Evolutionary conservation across 2,797 vertebrate species (phyloP).

Genomic region (Sphaeramia orbicularis): DNA sequence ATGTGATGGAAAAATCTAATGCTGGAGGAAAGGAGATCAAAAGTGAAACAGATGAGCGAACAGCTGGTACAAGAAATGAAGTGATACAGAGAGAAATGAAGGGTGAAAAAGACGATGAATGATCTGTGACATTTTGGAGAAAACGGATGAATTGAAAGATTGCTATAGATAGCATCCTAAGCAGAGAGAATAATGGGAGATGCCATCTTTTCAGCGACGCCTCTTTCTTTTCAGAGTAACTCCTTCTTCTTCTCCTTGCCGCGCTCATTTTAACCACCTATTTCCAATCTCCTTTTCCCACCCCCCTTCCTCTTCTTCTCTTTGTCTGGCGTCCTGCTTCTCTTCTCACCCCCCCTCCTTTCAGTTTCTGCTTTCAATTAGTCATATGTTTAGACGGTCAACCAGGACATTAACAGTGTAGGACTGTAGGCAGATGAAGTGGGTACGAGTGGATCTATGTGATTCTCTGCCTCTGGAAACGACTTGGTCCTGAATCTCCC

Average conservation of each 20-base stretch:
- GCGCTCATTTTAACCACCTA: conserved; percentile 8
- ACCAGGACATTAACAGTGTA: conserved; percentile 46
- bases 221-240: conserved; percentile 42
- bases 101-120: conserved; percentile 62
- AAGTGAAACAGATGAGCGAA: conserved; percentile 75
- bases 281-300: conserved; percentile 42
- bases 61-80: conserved; percentile 70
- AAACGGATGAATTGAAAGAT: conserved; percentile 41
- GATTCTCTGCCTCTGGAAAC: conserved; percentile 37
- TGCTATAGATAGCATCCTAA: conserved; percentile 30
- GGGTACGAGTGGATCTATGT: conserved; percentile 16
- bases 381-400: conserved; percentile 71
- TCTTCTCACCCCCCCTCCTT: conserved; percentile 73
- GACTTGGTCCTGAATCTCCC: conserved; percentile 66
- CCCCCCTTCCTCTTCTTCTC: conserved; percentile 15
- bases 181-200: conserved; percentile 24
- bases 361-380: conserved; percentile 59
- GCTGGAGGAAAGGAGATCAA: conserved; percentile 50
- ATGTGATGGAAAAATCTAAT: conserved; percentile 31
- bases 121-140: conserved; percentile 57
- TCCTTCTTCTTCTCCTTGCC: conserved; percentile 7
- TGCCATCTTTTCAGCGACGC: conserved; percentile 35
- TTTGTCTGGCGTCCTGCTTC: background rate
- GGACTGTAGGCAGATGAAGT: conserved; percentile 20
- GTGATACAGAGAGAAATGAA: conserved; percentile 59